Conservation (phyloP, 2,113 vertebrate genomes). For the Alexandromys fortis region DNA sequence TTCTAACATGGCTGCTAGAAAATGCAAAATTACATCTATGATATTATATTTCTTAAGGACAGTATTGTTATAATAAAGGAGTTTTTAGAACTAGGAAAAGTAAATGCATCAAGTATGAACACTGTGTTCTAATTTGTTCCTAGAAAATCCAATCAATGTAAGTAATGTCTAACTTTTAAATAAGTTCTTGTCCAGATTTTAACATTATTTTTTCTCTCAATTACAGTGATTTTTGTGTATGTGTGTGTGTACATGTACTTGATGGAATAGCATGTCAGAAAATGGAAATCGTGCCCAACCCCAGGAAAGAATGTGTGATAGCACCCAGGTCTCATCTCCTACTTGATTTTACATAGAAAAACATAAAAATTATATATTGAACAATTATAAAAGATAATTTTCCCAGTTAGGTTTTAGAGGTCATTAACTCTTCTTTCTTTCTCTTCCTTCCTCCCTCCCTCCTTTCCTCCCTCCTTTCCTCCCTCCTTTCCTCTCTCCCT, state of each 20-base stretch:
- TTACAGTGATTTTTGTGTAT: background rate
- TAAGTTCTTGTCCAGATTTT: conserved; percentile 2
- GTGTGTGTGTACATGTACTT: background rate
- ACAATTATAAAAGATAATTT: background rate
- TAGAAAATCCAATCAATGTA: conserved; percentile 6
- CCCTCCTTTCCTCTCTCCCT: rapidly evolving
- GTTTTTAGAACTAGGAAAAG: background rate
- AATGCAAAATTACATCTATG: background rate
- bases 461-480: rapidly evolving
- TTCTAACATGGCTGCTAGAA: conserved; percentile 20
- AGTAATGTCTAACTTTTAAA: conserved; percentile 2
- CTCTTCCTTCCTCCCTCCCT: background rate
- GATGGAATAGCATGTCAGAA: background rate
- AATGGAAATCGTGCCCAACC: background rate
- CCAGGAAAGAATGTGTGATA: background rate
- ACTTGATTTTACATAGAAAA: background rate
- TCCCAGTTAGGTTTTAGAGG: background rate
- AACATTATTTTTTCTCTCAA: background rate
- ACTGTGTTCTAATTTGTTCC: background rate
- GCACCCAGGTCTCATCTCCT: background rate
- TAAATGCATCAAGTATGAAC: background rate
- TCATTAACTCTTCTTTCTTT: background rate
- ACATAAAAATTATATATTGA: background rate
- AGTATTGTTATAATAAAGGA: background rate
- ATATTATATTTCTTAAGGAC: background rate